phyloP scores from a whole-genome alignment of 2,797 vertebrate species.

The Sebastes melanostomus region DNA sequence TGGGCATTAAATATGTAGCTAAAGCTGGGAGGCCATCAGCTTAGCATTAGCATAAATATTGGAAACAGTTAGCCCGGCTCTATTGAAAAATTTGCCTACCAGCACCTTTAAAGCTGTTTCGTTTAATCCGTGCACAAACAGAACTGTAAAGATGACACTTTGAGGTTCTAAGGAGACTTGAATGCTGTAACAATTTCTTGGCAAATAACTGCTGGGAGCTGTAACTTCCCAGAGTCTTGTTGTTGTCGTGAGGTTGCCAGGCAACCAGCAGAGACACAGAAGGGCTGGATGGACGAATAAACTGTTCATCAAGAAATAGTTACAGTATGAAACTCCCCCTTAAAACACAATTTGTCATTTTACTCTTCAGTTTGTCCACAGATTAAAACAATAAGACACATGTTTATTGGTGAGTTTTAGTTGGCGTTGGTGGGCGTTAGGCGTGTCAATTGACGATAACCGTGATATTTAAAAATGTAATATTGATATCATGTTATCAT shows the following conservation, averaged over 20 bases:
- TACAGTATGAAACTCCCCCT: neutral
- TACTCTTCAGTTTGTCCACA: neutral
- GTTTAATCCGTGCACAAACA: neutral
- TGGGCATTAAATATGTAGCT: neutral
- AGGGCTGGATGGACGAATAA: neutral
- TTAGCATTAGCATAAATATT: neutral
- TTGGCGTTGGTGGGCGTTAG: neutral
- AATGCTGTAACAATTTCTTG: neutral
- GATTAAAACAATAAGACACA: neutral
- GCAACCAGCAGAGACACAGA: neutral
- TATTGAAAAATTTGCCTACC: neutral
- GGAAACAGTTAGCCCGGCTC: neutral
- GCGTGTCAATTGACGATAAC: too few relatives aligned
- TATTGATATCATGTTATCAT: too few relatives aligned
- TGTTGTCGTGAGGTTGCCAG: neutral
- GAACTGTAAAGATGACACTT: neutral
- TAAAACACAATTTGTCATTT: neutral
- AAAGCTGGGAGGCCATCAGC: neutral
- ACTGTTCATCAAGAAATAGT: neutral
- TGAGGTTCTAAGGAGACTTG: neutral
- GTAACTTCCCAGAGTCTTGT: constrained; percentile 5
- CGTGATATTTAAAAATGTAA: too few relatives aligned
- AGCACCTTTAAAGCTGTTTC: neutral
- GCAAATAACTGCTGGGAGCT: neutral
- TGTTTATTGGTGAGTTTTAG: neutral